These are phyloP conservation scores for Andrena fulva DNA, from an alignment of 2,888 invertebrate genomes.

Conservation along the genomic window DNA sequence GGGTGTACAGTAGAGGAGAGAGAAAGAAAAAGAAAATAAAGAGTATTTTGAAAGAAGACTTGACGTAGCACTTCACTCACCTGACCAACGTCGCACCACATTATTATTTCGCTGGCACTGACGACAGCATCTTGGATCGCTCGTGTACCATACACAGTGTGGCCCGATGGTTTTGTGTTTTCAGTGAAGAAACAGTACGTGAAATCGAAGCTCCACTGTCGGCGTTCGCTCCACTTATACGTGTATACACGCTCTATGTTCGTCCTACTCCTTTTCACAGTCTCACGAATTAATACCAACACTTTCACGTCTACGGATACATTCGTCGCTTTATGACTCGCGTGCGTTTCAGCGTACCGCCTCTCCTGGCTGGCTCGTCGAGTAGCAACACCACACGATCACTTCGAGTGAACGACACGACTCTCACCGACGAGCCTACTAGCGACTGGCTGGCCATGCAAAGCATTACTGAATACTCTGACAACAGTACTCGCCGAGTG, in stretches of 20 bases:
- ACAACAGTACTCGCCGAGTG: constrained; percentile 81
- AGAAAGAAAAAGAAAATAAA: constrained; percentile 13
- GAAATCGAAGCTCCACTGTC: constrained; percentile 64
- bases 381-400: constrained; percentile 77
- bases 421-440: constrained; percentile 78
- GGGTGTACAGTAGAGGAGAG: not conserved
- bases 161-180: constrained; percentile 61
- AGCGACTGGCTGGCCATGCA: constrained; percentile 82
- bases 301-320: constrained; percentile 45
- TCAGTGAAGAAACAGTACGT: constrained; percentile 60
- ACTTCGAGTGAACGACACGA: constrained; percentile 76
- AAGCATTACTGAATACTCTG: constrained; percentile 84
- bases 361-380: constrained; percentile 56
- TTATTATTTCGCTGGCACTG: constrained; percentile 84
- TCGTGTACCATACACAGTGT: constrained; percentile 79
- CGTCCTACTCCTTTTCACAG: constrained; percentile 64
- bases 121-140: constrained; percentile 83
- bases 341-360: constrained; percentile 51
- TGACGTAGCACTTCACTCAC: constrained; percentile 78
- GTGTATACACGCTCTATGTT: constrained; percentile 44
- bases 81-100: constrained; percentile 85
- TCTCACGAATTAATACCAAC: constrained; percentile 63
- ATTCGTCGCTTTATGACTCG: constrained; percentile 36
- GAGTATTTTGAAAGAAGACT: constrained; percentile 29
- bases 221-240: constrained; percentile 49